Evolutionary conservation across 1,140 invertebrate genomes (phyloP).

Genomic region (Homalodisca vitripennis): DNA sequence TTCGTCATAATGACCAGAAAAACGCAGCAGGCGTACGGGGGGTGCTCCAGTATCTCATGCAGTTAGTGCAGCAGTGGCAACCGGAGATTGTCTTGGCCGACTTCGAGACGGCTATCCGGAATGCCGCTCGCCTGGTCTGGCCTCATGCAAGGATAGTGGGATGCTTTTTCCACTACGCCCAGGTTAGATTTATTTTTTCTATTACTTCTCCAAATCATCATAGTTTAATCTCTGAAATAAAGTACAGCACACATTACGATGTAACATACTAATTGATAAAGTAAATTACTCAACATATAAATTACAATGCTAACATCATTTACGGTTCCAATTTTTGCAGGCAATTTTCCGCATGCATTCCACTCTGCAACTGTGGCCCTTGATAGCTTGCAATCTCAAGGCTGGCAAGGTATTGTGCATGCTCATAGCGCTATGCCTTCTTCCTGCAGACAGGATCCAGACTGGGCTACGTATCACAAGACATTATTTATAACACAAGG

Average conservation of each 20-base stretch:
- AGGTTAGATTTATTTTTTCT: neutral
- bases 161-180: conserved; percentile 4
- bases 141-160: neutral
- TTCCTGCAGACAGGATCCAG: neutral
- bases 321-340: neutral
- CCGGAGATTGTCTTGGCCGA: too few relatives aligned
- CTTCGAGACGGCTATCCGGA: too few relatives aligned
- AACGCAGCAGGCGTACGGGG: too few relatives aligned
- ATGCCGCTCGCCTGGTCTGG: neutral
- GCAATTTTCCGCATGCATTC: neutral
- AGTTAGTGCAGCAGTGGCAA: too few relatives aligned
- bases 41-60: too few relatives aligned
- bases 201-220: too few relatives aligned
- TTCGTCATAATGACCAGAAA: too few relatives aligned
- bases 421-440: neutral
- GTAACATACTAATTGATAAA: neutral
- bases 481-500: neutral
- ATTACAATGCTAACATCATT: neutral
- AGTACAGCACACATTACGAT: neutral
- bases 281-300: neutral
- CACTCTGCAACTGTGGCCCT: neutral
- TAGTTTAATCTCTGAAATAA: too few relatives aligned
- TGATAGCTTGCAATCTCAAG: neutral
- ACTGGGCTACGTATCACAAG: neutral
- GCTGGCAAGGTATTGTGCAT: neutral